Conservation (phyloP, 2,113 vertebrate species). For the Copsychus sechellarum region DNA sequence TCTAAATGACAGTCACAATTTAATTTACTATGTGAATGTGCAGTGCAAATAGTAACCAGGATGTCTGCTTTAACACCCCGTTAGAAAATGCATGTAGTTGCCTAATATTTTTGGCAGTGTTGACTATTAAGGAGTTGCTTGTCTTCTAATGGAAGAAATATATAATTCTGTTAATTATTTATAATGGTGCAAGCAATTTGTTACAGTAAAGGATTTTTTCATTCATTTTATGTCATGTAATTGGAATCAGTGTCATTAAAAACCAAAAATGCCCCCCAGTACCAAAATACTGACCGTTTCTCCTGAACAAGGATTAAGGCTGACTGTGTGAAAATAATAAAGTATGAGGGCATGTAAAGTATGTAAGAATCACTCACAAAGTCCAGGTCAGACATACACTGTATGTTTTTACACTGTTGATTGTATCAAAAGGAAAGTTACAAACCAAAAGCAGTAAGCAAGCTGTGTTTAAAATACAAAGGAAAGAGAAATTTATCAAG, state of each 20-base stretch:
- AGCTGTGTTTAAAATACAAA: background rate
- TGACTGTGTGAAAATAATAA: background rate
- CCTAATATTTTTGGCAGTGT: background rate
- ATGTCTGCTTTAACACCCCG: background rate
- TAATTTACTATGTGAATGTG: background rate
- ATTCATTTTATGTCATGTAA: background rate
- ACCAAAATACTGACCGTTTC: background rate
- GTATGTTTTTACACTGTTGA: background rate
- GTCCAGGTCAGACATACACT: background rate
- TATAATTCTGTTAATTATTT: background rate
- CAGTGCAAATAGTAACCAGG: background rate
- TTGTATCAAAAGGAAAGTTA: background rate
- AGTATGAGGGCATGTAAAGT: background rate
- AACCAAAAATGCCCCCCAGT: background rate
- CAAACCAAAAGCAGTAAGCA: background rate
- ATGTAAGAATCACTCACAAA: background rate
- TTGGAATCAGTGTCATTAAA: background rate
- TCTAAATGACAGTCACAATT: background rate
- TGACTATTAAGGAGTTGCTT: background rate
- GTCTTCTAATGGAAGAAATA: background rate
- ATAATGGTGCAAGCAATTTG: background rate
- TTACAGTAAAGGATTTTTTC: background rate
- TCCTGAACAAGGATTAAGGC: background rate
- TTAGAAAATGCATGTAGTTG: background rate
- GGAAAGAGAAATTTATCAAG: background rate